Evolutionary conservation across 2,113 vertebrate genomes (phyloP).

Genomic region (Speoplatyrhinus poulsoni): DNA sequence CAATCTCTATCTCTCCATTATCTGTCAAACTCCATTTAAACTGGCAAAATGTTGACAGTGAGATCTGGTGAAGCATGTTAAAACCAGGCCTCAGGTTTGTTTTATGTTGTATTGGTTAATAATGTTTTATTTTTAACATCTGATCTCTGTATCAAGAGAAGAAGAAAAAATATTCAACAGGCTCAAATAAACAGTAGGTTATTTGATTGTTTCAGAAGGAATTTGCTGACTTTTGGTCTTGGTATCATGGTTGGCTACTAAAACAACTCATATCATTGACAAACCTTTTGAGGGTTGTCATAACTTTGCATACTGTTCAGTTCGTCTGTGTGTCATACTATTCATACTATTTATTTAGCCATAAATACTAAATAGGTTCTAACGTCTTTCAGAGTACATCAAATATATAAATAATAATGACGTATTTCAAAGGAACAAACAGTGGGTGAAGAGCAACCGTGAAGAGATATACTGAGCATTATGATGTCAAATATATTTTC

Average conservation of each 20-base stretch:
- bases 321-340: conserved; percentile 50
- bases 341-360: conserved; percentile 22
- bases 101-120: not conserved
- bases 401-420: too few relatives aligned
- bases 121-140: not conserved
- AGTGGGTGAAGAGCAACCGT: too few relatives aligned
- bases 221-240: conserved; percentile 55
- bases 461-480: too few relatives aligned
- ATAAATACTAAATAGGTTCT: too few relatives aligned
- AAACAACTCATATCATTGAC: conserved; percentile 23
- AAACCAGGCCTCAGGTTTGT: not conserved
- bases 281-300: conserved; percentile 33
- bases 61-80: not conserved
- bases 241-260: conserved; percentile 48
- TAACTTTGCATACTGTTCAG: conserved; percentile 56
- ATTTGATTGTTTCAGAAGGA: conserved; percentile 48
- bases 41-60: not conserved
- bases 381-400: too few relatives aligned
- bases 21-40: conserved; percentile 15
- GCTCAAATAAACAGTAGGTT: conserved; percentile 67
- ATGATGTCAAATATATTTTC: too few relatives aligned
- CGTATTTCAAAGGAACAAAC: too few relatives aligned
- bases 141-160: conserved; percentile 8
- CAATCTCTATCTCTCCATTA: not conserved
- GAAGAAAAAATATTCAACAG: conserved; percentile 48